Conservation (phyloP, 2,888 invertebrate species). For the Tinea trinotella region DNA sequence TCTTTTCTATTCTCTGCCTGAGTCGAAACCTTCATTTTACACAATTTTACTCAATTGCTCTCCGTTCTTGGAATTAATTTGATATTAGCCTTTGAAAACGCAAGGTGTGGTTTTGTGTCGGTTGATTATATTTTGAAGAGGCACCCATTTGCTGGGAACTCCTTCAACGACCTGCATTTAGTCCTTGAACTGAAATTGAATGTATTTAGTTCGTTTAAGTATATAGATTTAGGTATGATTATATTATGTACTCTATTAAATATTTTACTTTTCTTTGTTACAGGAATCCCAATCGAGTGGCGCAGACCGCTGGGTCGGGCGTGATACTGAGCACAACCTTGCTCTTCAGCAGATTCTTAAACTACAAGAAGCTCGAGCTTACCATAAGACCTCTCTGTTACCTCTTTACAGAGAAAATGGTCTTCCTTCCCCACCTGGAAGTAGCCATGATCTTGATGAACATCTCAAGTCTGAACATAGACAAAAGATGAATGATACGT, state of each 20-base stretch:
- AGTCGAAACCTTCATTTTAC: constrained; percentile 68
- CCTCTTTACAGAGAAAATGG: constrained; percentile 62
- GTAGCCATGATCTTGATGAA: constrained; percentile 52
- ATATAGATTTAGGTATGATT: not conserved
- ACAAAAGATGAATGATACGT: constrained; percentile 34
- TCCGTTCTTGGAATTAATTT: constrained; percentile 69
- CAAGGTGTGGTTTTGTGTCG: constrained; percentile 66
- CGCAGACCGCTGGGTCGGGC: constrained; percentile 91
- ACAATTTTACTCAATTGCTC: constrained; percentile 71
- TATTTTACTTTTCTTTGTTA: constrained; percentile 39
- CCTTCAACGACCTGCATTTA: constrained; percentile 59
- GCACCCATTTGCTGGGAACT: constrained; percentile 26
- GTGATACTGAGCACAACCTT: constrained; percentile 91
- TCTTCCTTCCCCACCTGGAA: constrained; percentile 65
- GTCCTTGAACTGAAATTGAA: constrained; percentile 47
- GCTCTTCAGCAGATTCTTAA: constrained; percentile 93
- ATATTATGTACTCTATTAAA: not conserved
- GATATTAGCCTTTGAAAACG: constrained; percentile 70
- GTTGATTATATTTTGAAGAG: constrained; percentile 60
- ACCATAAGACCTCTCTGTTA: constrained; percentile 69
- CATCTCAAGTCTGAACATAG: constrained; percentile 30
- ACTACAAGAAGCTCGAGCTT: constrained; percentile 89
- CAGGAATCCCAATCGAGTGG: constrained; percentile 88
- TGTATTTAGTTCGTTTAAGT: constrained; percentile 33
- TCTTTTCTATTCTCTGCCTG: constrained; percentile 67